phyloP scores from a whole-genome alignment of 2,888 invertebrate genomes.

The Lysandra bellargus region DNA sequence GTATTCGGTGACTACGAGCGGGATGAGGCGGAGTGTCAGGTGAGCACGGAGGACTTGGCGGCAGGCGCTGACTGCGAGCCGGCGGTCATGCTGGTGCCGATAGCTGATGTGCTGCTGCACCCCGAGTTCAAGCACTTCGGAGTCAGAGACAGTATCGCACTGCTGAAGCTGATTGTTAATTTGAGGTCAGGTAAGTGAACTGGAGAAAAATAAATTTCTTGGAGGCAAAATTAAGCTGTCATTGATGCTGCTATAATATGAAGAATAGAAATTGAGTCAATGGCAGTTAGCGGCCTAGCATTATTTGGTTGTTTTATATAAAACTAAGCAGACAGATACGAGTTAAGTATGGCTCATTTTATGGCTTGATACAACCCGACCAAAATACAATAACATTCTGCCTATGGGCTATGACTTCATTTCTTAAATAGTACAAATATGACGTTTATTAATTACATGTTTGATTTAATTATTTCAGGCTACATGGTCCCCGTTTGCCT shows the following conservation, averaged over 20 bases:
- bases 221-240: no score
- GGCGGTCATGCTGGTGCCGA: conserved; percentile 62
- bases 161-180: conserved; percentile 59
- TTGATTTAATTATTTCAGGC: conserved; percentile 46
- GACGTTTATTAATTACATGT: neutral
- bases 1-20: conserved; percentile 68
- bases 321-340: no score
- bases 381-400: no score
- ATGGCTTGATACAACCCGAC: no score
- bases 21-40: conserved; percentile 60
- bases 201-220: no score
- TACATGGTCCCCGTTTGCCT: conserved; percentile 68
- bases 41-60: conserved; percentile 50
- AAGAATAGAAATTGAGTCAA: no score
- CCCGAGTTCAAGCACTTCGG: conserved; percentile 70
- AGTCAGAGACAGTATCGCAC: conserved; percentile 57
- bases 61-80: conserved; percentile 56
- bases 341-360: no score
- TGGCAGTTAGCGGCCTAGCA: no score
- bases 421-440: no score
- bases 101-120: conserved; percentile 66
- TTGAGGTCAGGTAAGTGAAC: conserved; percentile 57
- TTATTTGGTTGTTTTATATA: no score
- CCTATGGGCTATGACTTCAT: no score
- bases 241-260: neutral